Percentiles rank a stretch among this genome's conserved stretches.
phyloP scores from a whole-genome alignment of 2,113 vertebrate genomes.

The Thalassarche chlororhynchos region DNA sequence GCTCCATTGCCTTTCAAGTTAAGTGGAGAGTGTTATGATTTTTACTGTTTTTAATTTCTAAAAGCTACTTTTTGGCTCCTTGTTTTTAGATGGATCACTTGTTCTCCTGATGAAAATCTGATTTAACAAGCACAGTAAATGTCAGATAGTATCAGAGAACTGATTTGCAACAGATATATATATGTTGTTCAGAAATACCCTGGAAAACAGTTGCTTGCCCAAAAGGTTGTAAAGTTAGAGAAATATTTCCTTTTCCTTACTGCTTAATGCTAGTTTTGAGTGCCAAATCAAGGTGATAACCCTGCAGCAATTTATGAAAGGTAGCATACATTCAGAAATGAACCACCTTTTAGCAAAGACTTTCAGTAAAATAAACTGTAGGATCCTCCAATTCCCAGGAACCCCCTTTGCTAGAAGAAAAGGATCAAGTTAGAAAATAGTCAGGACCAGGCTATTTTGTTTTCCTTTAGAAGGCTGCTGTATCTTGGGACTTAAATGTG shows the following conservation, averaged over 20 bases:
- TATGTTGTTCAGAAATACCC: background rate
- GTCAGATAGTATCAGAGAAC: background rate
- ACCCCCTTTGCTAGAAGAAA: background rate
- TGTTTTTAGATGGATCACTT: background rate
- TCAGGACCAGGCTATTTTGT: background rate
- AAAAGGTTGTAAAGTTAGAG: background rate
- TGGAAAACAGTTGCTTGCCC: background rate
- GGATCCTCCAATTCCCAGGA: background rate
- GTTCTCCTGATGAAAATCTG: background rate
- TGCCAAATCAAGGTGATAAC: background rate
- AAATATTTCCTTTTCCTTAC: background rate
- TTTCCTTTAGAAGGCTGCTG: background rate
- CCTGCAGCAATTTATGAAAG: background rate
- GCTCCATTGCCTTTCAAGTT: background rate
- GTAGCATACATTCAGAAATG: background rate
- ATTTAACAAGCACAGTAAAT: background rate
- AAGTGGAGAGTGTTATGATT: background rate
- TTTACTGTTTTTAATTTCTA: background rate
- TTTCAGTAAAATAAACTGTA: background rate
- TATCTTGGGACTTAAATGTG: background rate
- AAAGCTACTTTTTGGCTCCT: background rate
- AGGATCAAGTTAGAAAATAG: background rate
- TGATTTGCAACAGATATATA: background rate
- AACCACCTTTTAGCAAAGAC: background rate
- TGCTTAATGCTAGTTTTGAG: background rate